Evolutionary conservation across 2,113 vertebrate genomes (phyloP).

Genomic region (Hemibates koningsi): DNA sequence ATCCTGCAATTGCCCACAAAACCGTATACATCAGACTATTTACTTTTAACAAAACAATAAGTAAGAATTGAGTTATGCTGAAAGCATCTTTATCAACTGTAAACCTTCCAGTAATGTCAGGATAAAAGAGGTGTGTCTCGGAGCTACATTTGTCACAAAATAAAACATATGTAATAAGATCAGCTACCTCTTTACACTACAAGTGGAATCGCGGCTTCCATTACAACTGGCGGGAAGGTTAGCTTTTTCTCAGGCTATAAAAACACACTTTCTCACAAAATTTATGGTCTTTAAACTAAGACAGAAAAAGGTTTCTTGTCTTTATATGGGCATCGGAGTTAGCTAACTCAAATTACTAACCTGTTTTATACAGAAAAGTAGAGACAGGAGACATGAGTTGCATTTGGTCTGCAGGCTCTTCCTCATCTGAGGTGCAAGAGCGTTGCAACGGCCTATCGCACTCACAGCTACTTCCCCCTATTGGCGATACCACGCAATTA

Average conservation of each 20-base stretch:
- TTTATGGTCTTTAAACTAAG: not conserved
- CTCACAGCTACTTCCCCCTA: not conserved
- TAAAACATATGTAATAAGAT: not conserved
- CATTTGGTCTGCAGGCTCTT: not conserved
- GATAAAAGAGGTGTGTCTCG: not conserved
- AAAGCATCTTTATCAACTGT: not conserved
- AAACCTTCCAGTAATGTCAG: not conserved
- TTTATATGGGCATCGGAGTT: not conserved
- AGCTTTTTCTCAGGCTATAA: not conserved
- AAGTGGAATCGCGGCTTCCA: not conserved
- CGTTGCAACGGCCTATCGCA: accelerated
- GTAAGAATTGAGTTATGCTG: not conserved
- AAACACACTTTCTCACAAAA: not conserved
- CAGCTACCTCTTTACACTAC: not conserved
- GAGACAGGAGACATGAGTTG: not conserved
- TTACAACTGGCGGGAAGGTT: not conserved
- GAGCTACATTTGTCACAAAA: not conserved
- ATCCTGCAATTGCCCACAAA: not conserved
- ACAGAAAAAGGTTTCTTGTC: not conserved
- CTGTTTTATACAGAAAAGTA: not conserved
- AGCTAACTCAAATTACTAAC: not conserved
- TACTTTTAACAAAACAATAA: not conserved
- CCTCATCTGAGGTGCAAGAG: not conserved
- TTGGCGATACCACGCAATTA: not conserved
- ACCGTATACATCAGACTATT: not conserved